These are phyloP conservation scores for Hyposmocoma kahamanoa DNA, from an alignment of 1,140 invertebrate genomes.

Conservation along the genomic window DNA sequence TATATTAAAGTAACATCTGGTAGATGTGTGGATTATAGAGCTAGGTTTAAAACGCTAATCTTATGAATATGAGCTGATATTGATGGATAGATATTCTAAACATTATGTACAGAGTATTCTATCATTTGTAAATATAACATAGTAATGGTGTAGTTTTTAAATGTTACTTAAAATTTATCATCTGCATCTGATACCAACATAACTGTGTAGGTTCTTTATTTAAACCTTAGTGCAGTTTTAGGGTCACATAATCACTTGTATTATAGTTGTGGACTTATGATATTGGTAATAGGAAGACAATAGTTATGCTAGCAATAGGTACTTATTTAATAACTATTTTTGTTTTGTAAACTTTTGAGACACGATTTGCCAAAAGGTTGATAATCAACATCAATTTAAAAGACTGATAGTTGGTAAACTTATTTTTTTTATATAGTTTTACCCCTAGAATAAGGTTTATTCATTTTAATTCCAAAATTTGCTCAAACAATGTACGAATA, in stretches of 20 bases:
- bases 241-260: too few relatives aligned
- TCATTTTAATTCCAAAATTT: slow-evolving; percentile 67
- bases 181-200: too few relatives aligned
- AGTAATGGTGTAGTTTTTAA: neutral
- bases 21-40: neutral
- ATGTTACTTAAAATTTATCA: neutral
- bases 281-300: slow-evolving; percentile 29
- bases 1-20: too few relatives aligned
- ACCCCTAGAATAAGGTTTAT: slow-evolving; percentile 67
- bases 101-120: slow-evolving; percentile 14
- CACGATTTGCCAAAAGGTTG: slow-evolving; percentile 66
- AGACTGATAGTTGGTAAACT: slow-evolving; percentile 75
- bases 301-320: slow-evolving; percentile 53
- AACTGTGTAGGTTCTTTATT: too few relatives aligned
- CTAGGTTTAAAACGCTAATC: slow-evolving; percentile 47
- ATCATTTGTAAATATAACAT: neutral
- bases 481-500: slow-evolving; percentile 65
- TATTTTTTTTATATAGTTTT: slow-evolving; percentile 73
- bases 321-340: slow-evolving; percentile 31
- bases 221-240: too few relatives aligned
- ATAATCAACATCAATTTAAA: slow-evolving; percentile 74
- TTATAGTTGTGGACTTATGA: neutral
- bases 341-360: slow-evolving; percentile 71
- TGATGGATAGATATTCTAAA: slow-evolving; percentile 27
- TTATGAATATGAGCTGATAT: slow-evolving; percentile 68